Evolutionary conservation across 2,888 invertebrate species (phyloP).

Genomic region (Hypercompe scribonia): DNA sequence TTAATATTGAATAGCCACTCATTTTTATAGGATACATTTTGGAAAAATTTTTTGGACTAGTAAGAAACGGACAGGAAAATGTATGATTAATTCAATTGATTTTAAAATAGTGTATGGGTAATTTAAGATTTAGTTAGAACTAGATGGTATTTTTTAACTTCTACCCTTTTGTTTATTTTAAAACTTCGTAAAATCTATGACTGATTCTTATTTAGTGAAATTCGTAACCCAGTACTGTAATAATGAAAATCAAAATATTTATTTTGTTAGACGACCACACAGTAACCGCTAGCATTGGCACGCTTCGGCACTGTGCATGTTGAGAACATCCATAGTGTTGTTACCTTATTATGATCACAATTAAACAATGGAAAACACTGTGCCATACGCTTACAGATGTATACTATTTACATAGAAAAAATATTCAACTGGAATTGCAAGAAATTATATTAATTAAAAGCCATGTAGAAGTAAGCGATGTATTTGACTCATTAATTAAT

Average conservation of each 20-base stretch:
- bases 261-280: too few species aligned
- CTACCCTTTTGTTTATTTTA: neutral
- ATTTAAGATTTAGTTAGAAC: too few species aligned
- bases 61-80: neutral
- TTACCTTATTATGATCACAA: neutral
- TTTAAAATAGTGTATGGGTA: neutral
- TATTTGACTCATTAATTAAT: neutral
- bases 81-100: neutral
- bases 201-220: too few species aligned
- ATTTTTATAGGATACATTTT: neutral
- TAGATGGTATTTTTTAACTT: neutral
- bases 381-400: neutral
- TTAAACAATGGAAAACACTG: neutral
- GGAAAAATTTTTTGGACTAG: neutral
- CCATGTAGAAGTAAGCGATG: neutral
- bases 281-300: too few species aligned
- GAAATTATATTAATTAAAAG: neutral
- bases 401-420: too few species aligned
- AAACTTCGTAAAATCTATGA: too few species aligned
- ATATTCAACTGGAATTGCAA: neutral
- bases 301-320: too few species aligned
- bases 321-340: too few species aligned
- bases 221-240: too few species aligned
- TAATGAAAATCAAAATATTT: too few species aligned
- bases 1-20: neutral